These are phyloP conservation scores for Scaptomyza flava DNA, from an alignment of 2,888 invertebrate genomes.

Conservation along the genomic window DNA sequence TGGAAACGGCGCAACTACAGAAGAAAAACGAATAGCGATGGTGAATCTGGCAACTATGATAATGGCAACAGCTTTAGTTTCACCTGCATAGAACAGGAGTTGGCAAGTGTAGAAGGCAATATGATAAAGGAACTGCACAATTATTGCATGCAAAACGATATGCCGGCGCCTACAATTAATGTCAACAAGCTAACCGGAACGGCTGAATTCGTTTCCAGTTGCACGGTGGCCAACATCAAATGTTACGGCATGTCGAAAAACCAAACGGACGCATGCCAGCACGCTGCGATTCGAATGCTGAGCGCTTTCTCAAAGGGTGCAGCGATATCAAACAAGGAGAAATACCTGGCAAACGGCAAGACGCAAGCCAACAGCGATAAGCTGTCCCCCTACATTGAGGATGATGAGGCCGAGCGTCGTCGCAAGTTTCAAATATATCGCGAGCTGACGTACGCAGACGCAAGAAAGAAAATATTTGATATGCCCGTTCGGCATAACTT, in stretches of 20 bases:
- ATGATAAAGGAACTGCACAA: slow-evolving; percentile 81
- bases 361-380: background rate
- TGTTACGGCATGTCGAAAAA: slow-evolving; percentile 82
- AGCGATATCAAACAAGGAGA: slow-evolving; percentile 11
- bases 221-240: slow-evolving; percentile 79
- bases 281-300: slow-evolving; percentile 81
- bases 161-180: slow-evolving; percentile 81
- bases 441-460: slow-evolving; percentile 74
- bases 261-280: slow-evolving; percentile 83
- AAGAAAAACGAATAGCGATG: background rate
- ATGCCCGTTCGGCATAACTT: slow-evolving; percentile 82
- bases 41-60: slow-evolving; percentile 2
- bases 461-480: slow-evolving; percentile 54
- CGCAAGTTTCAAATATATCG: slow-evolving; percentile 81
- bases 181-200: slow-evolving; percentile 80
- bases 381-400: slow-evolving; percentile 34
- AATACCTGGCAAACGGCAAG: slow-evolving; percentile 53
- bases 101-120: slow-evolving; percentile 65
- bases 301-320: slow-evolving; percentile 59
- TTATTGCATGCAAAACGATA: slow-evolving; percentile 80
- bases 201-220: slow-evolving; percentile 82
- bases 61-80: slow-evolving; percentile 41
- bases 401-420: slow-evolving; percentile 68
- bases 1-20: background rate
- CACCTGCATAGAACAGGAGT: slow-evolving; percentile 20